These are phyloP conservation scores for Macrophya alboannulata DNA, from an alignment of 2,888 invertebrate species.

Conservation along the genomic window DNA sequence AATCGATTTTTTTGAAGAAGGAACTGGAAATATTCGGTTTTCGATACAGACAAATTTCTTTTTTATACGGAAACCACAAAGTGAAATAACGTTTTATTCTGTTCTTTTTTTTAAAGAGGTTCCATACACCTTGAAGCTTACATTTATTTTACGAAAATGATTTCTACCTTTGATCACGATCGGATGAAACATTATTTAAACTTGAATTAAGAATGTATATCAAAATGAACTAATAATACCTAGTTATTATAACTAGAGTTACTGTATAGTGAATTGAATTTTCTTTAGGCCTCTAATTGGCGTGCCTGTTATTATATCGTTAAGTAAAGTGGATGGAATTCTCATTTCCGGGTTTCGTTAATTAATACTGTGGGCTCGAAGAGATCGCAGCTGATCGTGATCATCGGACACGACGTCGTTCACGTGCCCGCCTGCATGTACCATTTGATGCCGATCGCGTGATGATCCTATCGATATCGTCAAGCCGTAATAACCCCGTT, in stretches of 20 bases:
- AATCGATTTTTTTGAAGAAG: no score
- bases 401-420: constrained; percentile 1
- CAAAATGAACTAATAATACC: not conserved
- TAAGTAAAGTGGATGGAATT: constrained; percentile 41
- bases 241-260: not conserved
- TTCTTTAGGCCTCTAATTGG: constrained; percentile 5
- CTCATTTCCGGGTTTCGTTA: constrained; percentile 41
- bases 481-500: constrained; percentile 6
- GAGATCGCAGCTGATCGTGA: constrained; percentile 45
- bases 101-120: no score
- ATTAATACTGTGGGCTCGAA: constrained; percentile 39
- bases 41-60: no score
- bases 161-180: no score
- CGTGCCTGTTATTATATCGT: constrained; percentile 41
- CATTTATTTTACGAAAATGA: no score
- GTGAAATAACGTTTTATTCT: no score
- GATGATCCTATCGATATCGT: constrained; percentile 28
- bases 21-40: no score
- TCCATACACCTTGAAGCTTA: no score
- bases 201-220: not conserved
- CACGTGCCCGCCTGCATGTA: constrained; percentile 28
- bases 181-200: not conserved
- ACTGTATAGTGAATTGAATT: not conserved
- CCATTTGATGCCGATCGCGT: constrained; percentile 40
- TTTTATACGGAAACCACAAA: no score